Conservation (phyloP, 2,888 invertebrate species). For the Phorcus lineatus region DNA sequence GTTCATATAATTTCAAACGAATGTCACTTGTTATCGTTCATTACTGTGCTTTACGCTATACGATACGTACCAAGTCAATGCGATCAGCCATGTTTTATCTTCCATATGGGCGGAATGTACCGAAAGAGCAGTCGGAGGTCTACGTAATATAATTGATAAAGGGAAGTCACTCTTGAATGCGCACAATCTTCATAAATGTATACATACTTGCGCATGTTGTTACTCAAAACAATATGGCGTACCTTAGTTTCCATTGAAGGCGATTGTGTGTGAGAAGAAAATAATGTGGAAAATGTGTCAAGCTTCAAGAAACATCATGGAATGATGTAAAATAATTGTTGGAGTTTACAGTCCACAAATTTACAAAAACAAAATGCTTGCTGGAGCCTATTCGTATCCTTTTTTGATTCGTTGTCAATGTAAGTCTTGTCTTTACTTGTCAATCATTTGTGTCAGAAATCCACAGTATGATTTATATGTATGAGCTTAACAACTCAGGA, state of each 20-base stretch:
- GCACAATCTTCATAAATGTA: conserved; percentile 42
- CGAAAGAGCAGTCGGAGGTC: background rate
- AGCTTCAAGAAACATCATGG: background rate
- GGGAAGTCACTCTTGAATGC: conserved; percentile 31
- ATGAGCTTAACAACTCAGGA: no score
- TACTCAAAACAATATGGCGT: conserved; percentile 71
- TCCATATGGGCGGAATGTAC: background rate
- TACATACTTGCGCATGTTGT: conserved; percentile 64
- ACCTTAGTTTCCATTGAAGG: conserved; percentile 43
- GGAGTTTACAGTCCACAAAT: conserved; percentile 21
- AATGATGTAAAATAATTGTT: background rate
- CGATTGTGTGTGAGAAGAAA: conserved; percentile 8
- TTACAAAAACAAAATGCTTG: conserved; percentile 45
- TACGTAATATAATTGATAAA: background rate
- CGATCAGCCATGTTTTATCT: no score
- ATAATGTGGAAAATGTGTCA: conserved; percentile 1
- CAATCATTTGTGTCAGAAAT: no score
- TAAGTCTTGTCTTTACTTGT: background rate
- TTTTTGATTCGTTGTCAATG: conserved; percentile 30
- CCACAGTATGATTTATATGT: background rate
- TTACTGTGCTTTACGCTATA: no score
- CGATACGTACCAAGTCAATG: no score
- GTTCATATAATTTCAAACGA: no score
- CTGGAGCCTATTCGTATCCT: conserved; percentile 72
- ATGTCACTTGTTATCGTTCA: no score